Conservation (phyloP, 2,888 invertebrate species). For the Nephrotoma flavescens region DNA sequence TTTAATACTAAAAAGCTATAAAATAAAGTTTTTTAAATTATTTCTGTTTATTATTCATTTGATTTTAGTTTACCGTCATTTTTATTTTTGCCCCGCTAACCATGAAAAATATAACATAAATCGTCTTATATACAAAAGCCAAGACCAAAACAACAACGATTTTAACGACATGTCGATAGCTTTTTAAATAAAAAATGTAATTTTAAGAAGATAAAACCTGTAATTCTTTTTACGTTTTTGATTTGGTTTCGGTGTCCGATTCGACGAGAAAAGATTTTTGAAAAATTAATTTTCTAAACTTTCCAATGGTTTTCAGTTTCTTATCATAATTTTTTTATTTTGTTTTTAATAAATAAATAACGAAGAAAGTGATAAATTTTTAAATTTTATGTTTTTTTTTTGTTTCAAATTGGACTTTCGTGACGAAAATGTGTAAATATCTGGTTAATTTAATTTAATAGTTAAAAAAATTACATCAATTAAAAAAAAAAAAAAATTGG, state of each 20-base stretch:
- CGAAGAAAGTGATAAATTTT: background rate
- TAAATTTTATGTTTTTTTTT: background rate
- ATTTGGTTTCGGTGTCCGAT: background rate
- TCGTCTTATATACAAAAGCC: background rate
- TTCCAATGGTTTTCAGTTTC: background rate
- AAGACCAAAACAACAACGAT: background rate
- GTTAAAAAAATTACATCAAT: background rate
- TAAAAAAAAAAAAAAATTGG: background rate
- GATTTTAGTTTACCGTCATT: background rate
- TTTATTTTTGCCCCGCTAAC: background rate
- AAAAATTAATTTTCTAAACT: background rate
- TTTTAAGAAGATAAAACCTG: background rate
- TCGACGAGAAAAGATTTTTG: background rate
- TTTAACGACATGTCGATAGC: background rate
- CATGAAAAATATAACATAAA: background rate
- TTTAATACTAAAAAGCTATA: background rate
- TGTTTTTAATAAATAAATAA: background rate
- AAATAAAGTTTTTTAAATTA: background rate
- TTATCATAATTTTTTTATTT: background rate
- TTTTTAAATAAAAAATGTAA: background rate
- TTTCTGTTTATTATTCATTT: background rate
- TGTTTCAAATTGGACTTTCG: background rate
- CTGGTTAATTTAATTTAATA: background rate
- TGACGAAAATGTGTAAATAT: background rate
- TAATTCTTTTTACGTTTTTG: background rate